Evolutionary conservation across 2,113 vertebrate genomes (phyloP), one percentile per base, ranked within the genome.

Genomic region (Ivindomyrus marchei): DNA sequence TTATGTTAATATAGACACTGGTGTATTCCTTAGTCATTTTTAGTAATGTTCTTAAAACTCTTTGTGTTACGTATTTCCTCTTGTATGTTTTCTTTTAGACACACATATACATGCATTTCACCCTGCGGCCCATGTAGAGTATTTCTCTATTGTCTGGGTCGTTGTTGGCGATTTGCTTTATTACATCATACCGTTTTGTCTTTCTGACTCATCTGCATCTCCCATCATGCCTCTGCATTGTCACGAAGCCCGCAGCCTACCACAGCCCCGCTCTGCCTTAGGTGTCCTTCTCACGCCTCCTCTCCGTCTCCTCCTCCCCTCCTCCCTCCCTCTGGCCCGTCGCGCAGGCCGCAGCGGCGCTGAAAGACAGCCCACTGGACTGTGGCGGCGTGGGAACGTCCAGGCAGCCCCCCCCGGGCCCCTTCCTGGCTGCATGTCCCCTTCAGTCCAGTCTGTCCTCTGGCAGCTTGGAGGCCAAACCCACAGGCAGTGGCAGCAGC

Each of bases 401-500:
- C 42, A 96, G 96, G 91, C 97, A 96, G 92, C 93, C 97, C 46
- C 93, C 98, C 89, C 95, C 97, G 0, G 96, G 96, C 85, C 97
- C 98, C 91, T 97, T 97, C 3, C 94, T 97, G 89, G 97, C 97
- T 39, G 96, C 94, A n/a, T 92, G 97, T 88, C 94, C 95, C 2
- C 90, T 95, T 0, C 85, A 87, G 31, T 19, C 85, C 47, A 87
- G 49, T 50, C 47, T 87, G 85, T 87, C 85, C 27, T 93, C 96
- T 3, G 58, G 97, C 90, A 86, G 96, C 84, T 92, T 98, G 90
- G 98, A 99, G 91, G 96, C 97, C 77, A 99, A 99, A 93, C 97
- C 97, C 90, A 17, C 97, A 92, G 97, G 97, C 95, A 98, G 98
- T 90, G 49, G 97, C 93, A 97, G 97, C 95, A 98, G 98, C 94